Base-by-base conservation (phyloP, 2,113 vertebrate species). In the Vombatus ursinus region DNA sequence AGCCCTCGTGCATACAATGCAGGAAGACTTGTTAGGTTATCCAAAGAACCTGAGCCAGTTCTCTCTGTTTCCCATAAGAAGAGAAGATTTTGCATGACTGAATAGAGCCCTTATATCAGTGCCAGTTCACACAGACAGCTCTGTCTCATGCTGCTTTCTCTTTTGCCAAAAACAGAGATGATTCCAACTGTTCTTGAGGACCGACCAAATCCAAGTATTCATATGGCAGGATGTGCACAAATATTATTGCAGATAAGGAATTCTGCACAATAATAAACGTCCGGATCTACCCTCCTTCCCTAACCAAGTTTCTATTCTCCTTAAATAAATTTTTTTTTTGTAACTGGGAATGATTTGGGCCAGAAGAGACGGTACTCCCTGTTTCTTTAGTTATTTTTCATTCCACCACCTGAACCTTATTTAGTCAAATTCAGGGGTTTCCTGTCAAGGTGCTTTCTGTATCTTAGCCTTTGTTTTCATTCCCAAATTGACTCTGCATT, bases 11-110 rank as follows among this genome's bases (percentile, higher is more conserved):
- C 4, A 53, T 68, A 91, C 28, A 93, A 92, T 91, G n/a, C n/a
- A 6, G 52, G 96, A 8, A 12, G 61, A 96, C 91, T 93, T 95
- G 94, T 94, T 93, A 94, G 68, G 50, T 94, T 92, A 47, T 95
- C 22, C 50, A 37, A 90, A 52, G 31, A 37, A 77, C 23, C 25
- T 94, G 77, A 94, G 49, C 68, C 54, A 92, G 16, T 94, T 93
- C 49, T 19, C 23, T 95, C 0, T 68, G 8, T 50, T 89, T 97
- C 97, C 93, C 92, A 3, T 2, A 57, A 92, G 68, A 93, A 93
- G 57, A 68, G 57, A 89, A 92, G 52, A 91, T 50, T 92, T 95
- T 95, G 12, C 6, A 92, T 90, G 89, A n/a, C 68, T 93, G 94
- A 93, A 94, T 68, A 61, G 96, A 96, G 61, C 57, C 3, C 0